Percentiles rank a stretch among this genome's conserved stretches.
phyloP scores from a whole-genome alignment of 2,113 vertebrate genomes.

The Ophthalmotilapia sp. region DNA sequence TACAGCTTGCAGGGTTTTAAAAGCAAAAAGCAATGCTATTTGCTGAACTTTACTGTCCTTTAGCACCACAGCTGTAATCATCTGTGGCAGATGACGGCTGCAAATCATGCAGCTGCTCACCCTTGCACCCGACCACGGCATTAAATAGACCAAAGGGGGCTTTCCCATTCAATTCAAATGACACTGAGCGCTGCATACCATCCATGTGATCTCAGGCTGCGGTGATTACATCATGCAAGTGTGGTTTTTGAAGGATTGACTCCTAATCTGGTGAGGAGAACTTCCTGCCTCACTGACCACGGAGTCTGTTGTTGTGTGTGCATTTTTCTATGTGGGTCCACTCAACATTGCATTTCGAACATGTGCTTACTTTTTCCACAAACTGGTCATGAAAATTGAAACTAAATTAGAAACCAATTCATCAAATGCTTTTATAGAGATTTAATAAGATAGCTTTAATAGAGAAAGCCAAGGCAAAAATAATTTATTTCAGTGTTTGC shows the following conservation, averaged over 20 bases:
- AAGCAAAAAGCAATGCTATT: not conserved
- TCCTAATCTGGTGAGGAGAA: slow-evolving; percentile 44
- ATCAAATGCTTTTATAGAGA: not conserved
- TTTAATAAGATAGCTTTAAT: not conserved
- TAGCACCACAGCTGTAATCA: not conserved
- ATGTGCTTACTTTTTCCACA: not conserved
- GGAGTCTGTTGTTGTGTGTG: not conserved
- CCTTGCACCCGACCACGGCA: slow-evolving; percentile 5
- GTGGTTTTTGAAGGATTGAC: slow-evolving; percentile 49
- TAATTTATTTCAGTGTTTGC: not conserved
- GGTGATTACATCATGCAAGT: slow-evolving; percentile 55
- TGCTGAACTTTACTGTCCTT: not conserved
- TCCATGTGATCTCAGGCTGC: slow-evolving; percentile 32
- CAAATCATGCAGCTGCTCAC: slow-evolving; percentile 35
- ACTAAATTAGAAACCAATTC: not conserved
- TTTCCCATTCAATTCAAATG: slow-evolving; percentile 28
- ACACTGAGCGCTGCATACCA: not conserved
- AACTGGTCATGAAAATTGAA: not conserved
- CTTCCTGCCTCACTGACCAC: slow-evolving; percentile 30
- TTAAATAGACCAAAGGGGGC: slow-evolving; percentile 32
- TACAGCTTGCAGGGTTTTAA: not conserved
- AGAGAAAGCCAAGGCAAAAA: not conserved
- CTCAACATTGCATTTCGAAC: not conserved
- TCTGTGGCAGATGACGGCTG: not conserved
- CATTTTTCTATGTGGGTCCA: not conserved